These are phyloP conservation scores for Rhinoraja longicauda DNA, from an alignment of 2,797 vertebrate genomes.

Conservation along the genomic window DNA sequence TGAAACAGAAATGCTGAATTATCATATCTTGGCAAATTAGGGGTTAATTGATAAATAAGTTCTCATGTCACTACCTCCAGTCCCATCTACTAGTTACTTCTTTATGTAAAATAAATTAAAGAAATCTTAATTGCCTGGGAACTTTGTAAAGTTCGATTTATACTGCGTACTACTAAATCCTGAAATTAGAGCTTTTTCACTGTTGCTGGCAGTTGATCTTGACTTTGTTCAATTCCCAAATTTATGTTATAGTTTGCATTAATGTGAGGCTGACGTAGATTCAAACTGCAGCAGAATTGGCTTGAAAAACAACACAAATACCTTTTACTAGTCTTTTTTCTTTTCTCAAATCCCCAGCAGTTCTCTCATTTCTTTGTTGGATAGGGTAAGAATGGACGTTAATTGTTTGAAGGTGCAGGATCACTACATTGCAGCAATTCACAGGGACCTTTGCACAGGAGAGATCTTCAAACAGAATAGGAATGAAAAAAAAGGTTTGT, in stretches of 20 bases:
- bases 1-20: not conserved
- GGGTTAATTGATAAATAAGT: not conserved
- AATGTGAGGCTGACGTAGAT: not conserved
- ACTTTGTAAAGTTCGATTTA: not conserved
- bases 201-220: not conserved
- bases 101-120: not conserved
- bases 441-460: slow-evolving; percentile 26
- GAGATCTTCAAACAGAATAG: not conserved
- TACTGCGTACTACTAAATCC: not conserved
- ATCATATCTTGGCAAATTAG: not conserved
- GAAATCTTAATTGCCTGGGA: not conserved
- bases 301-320: not conserved
- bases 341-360: not conserved
- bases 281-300: not conserved
- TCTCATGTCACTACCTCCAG: no score
- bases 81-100: not conserved
- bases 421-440: slow-evolving; percentile 8
- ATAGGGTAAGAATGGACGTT: slow-evolving; percentile 1
- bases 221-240: not conserved
- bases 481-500: slow-evolving; percentile 17
- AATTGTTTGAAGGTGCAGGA: slow-evolving; percentile 7
- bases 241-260: not conserved
- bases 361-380: not conserved
- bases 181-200: not conserved
- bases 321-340: not conserved